These are phyloP conservation scores for Synanthedon myopaeformis DNA, from an alignment of 2,888 invertebrate species.

Conservation along the genomic window DNA sequence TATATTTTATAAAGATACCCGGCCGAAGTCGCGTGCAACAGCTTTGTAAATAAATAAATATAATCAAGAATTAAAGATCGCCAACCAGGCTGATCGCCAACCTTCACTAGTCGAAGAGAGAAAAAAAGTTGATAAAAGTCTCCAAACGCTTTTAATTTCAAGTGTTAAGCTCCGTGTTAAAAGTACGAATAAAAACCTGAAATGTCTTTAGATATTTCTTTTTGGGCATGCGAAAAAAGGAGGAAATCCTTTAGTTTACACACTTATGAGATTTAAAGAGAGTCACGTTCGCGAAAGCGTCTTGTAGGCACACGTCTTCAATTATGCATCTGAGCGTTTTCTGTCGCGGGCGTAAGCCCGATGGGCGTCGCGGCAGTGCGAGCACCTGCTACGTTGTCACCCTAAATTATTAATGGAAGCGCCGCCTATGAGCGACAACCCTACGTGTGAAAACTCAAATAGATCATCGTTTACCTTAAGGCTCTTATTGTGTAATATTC, in stretches of 20 bases:
- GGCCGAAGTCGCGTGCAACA: no score
- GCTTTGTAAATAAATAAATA: no score
- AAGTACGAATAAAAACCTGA: no score
- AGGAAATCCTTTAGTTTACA: neutral
- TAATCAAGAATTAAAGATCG: no score
- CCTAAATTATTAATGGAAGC: constrained; percentile 54
- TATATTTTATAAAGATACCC: no score
- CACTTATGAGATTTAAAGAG: constrained; percentile 26
- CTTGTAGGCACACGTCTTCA: constrained; percentile 46
- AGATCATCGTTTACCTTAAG: constrained; percentile 1
- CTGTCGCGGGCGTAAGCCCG: constrained; percentile 27
- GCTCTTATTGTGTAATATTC: neutral
- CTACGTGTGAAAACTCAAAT: constrained; percentile 4
- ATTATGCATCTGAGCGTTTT: constrained; percentile 65
- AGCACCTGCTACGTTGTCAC: constrained; percentile 61
- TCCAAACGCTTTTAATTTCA: no score
- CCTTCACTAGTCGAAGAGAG: no score
- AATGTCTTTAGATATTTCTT: no score
- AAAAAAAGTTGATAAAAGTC: no score
- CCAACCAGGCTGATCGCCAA: no score
- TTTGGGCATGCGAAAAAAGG: neutral
- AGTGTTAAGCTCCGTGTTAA: no score
- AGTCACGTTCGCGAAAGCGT: constrained; percentile 25
- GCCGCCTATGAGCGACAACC: constrained; percentile 3
- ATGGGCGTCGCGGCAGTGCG: constrained; percentile 19